Base-by-base conservation (phyloP, 2,113 vertebrate genomes). In the Rhadina sibilatrix region DNA sequence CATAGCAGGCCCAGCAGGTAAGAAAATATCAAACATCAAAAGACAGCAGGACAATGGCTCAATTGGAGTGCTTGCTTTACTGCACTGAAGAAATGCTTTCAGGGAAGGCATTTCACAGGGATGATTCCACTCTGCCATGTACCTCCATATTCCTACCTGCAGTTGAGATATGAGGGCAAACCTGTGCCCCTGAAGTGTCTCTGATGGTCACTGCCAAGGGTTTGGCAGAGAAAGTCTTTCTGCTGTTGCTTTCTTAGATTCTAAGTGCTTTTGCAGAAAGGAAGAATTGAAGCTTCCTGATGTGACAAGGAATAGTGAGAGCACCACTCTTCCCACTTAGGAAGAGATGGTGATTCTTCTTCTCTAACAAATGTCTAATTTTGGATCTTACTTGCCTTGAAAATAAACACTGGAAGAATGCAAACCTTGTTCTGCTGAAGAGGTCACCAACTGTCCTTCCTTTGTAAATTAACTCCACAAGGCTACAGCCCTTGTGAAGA, bases 1-100 rank as follows among this genome's bases (percentile, higher is more conserved):
- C 18, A 33, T 98, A 94, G 94, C 96, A 95, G 97, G 97, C 20
- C 87, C 97, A 78, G 97, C 97, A 78, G 97, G 98, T 98, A 95
- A 95, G 98, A 92, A 79, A 69, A 80, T 31, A 79, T 0, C 5
- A 2, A 84, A 42, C 28, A 78, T 22, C 33, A 64, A 75, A 77
- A 74, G 68, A 1, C 30, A 84, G 38, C 23, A 81, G 54, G 69
- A 35, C 21, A 85, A 23, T 47, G 30, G 88, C 12, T 83, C 33
- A 31, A 4, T 65, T 15, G 78, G 28, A 61, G 8, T 25, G 11
- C 6, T 64, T 56, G 30, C 25, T 65, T 79, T 53, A 44, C 28
- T 60, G 65, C 19, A 27, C 27, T 50, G 30, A 77, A 49, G 15
- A 83, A 80, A 46, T 37, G 17, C 68, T 90, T 75, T 72, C 80